Percentiles rank a stretch among this genome's conserved stretches.
phyloP scores from a whole-genome alignment of 2,888 invertebrate genomes.

The Caenorhabditis sp. region DNA sequence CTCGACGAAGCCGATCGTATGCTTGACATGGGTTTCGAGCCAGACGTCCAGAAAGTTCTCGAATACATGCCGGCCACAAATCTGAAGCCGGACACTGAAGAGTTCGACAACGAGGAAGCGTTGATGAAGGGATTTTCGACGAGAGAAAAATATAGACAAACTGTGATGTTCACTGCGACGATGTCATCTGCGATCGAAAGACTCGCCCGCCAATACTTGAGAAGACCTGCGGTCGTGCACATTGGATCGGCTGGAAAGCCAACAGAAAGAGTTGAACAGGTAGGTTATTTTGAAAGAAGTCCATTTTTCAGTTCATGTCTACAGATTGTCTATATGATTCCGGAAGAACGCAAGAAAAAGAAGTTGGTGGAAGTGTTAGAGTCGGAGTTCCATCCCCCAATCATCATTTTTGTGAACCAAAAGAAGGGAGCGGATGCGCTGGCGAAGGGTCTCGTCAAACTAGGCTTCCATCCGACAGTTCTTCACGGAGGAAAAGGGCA shows the following conservation, averaged over 20 bases:
- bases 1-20: slow-evolving; percentile 92
- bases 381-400: slow-evolving; percentile 93
- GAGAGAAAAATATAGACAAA: slow-evolving; percentile 97
- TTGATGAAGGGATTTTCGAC: slow-evolving; percentile 93
- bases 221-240: slow-evolving; percentile 96
- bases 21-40: slow-evolving; percentile 99
- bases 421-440: slow-evolving; percentile 99
- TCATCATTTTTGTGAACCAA: slow-evolving; percentile 99
- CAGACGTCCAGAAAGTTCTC: slow-evolving; percentile 93
- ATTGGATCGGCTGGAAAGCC: slow-evolving; percentile 97
- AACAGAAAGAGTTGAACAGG: slow-evolving; percentile 95
- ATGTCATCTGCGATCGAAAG: slow-evolving; percentile 99
- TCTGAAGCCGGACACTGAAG: slow-evolving; percentile 96
- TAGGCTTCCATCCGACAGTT: slow-evolving; percentile 95
- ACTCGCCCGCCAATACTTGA: slow-evolving; percentile 92
- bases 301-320: slow-evolving; percentile 9
- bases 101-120: slow-evolving; percentile 93
- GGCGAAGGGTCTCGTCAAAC: slow-evolving; percentile 95
- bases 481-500: slow-evolving; percentile 99
- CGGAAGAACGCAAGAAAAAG: slow-evolving; percentile 93
- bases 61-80: slow-evolving; percentile 98
- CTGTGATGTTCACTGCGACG: slow-evolving; percentile 99
- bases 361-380: slow-evolving; percentile 94
- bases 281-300: neutral
- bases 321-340: slow-evolving; percentile 90